These are phyloP conservation scores for Campylomormyrus numenius DNA, from an alignment of 2,113 vertebrate species.

Conservation along the genomic window DNA sequence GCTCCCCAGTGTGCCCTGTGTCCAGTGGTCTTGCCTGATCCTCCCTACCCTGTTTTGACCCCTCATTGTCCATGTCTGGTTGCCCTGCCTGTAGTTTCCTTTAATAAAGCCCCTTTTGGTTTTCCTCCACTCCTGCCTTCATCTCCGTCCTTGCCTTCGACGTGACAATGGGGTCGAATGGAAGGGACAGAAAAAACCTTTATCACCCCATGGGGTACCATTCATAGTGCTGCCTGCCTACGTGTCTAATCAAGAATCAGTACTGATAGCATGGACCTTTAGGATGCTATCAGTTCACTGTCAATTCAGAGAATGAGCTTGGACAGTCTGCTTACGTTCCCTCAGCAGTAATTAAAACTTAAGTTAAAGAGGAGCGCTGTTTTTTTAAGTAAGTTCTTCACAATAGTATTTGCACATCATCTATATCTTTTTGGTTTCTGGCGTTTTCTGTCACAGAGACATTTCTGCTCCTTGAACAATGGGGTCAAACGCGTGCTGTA, in stretches of 20 bases:
- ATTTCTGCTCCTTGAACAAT: not conserved
- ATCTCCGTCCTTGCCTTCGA: too few species aligned
- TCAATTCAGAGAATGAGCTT: not conserved
- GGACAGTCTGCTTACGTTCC: too few species aligned
- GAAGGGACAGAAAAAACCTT: not conserved
- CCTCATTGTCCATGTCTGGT: too few species aligned
- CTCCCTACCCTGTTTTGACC: too few species aligned
- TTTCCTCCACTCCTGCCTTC: too few species aligned
- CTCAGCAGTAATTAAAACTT: not conserved
- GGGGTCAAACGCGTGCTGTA: not conserved
- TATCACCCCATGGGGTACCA: not conserved
- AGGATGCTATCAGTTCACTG: not conserved
- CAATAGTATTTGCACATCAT: not conserved
- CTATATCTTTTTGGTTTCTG: not conserved
- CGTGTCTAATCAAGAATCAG: not conserved
- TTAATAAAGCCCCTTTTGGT: too few species aligned
- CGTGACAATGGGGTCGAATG: not conserved
- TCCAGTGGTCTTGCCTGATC: too few species aligned
- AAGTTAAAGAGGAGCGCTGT: not conserved
- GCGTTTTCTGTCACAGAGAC: not conserved
- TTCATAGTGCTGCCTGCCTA: not conserved
- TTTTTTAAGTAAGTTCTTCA: not conserved
- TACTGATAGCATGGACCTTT: not conserved
- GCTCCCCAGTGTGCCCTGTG: too few species aligned
- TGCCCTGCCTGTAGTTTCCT: not conserved